Evolutionary conservation across 2,113 vertebrate genomes (phyloP), one percentile per base, ranked within the genome.

Genomic region (Lampris megalopsis): DNA sequence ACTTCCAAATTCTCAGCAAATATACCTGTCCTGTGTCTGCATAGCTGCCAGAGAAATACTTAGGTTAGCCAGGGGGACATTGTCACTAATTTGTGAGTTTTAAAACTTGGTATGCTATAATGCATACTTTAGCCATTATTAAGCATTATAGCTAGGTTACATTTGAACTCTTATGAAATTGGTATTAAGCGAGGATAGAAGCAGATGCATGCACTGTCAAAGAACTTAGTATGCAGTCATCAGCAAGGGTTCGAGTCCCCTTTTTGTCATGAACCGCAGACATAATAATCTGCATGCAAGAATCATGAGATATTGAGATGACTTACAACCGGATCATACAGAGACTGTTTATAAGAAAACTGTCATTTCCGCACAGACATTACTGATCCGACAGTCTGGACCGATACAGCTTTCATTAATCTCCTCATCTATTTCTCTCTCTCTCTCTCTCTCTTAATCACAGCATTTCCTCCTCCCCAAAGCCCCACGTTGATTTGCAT

Each of bases 341-440:
- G 7, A 2, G 43, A 47, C 42, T 57, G 38, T 13, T 62, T 45
- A 45, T 45, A 7, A 58, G 24, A 37, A 58, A 63, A 47, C 61
- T 63, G 48, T 73, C 66, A 66, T 71, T 74, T 58, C 68, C 50
- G 53, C 66, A 70, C 77, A 73, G 64, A 67, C 42, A 36, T 67
- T 59, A 53, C 59, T 68, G 50, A 71, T 69, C 58, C 77, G 73
- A 80, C 73, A 84, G 61, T 35, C 80, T 81, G 81, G 56, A 84
- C 48, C 78, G 64, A 72, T 68, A 68, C 36, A 9, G 2, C 49
- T 52, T 24, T 52, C 47, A 40, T 38, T 52, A 66, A 52, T 66
- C 61, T 47, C 42, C 48, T 47, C 65, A 47, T 42, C 53, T 69
- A 56, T 41, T 38, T 24, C 24, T 24, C 24, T 24, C 24, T 24